These are phyloP conservation scores for Phoxinus dragarum DNA, from an alignment of 2,797 vertebrate species.

Conservation along the genomic window DNA sequence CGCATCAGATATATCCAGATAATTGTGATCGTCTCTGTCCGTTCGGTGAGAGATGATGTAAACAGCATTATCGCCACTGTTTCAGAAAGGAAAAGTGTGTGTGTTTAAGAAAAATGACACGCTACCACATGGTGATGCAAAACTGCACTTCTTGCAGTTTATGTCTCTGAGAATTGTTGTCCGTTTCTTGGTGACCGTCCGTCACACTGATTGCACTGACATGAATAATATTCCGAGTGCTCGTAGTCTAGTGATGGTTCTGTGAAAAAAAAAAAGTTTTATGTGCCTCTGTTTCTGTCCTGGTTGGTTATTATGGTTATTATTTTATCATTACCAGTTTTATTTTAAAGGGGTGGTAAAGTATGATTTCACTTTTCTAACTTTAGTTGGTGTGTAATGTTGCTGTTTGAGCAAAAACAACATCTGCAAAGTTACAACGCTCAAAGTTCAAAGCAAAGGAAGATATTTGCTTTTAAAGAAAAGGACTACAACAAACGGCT, in stretches of 20 bases:
- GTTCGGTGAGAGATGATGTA: slow-evolving; percentile 50
- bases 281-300: not conserved
- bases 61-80: slow-evolving; percentile 39
- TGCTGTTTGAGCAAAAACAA: too few species aligned
- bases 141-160: slow-evolving; percentile 15
- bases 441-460: too few species aligned
- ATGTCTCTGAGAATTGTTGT: slow-evolving; percentile 30
- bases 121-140: slow-evolving; percentile 1
- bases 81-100: slow-evolving; percentile 15
- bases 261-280: not conserved
- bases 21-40: slow-evolving; percentile 56
- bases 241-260: not conserved
- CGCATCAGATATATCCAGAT: slow-evolving; percentile 56
- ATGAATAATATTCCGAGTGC: slow-evolving; percentile 2
- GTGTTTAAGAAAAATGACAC: not conserved
- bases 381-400: too few species aligned
- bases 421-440: too few species aligned
- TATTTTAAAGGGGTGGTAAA: too few species aligned
- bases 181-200: slow-evolving; percentile 8
- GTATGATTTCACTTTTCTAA: too few species aligned
- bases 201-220: slow-evolving; percentile 7
- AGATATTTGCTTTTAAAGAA: too few species aligned
- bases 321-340: not conserved
- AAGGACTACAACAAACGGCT: too few species aligned
- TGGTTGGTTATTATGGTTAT: not conserved